phyloP scores from a whole-genome alignment of 1,140 invertebrate species.

The Eurosta solidaginis region DNA sequence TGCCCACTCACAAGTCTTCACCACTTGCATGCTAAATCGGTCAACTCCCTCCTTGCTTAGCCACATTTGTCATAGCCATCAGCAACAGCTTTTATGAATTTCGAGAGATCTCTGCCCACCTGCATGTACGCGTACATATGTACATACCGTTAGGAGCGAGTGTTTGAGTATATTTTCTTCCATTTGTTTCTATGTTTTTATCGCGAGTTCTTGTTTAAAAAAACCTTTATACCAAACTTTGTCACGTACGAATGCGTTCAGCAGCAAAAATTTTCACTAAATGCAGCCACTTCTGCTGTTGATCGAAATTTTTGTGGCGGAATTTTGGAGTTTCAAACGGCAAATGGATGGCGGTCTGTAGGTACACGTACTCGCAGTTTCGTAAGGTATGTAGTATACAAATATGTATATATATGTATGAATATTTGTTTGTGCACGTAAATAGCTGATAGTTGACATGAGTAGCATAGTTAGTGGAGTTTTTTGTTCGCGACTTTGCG shows the following conservation, averaged over 20 bases:
- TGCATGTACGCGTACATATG: not conserved
- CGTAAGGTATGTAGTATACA: too few species aligned
- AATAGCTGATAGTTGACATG: not conserved
- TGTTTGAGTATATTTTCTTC: not conserved
- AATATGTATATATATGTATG: too few species aligned
- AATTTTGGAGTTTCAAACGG: not conserved
- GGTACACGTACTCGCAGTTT: too few species aligned
- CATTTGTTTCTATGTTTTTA: not conserved
- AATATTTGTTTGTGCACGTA: not conserved
- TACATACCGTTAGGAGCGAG: not conserved
- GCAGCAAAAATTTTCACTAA: not conserved
- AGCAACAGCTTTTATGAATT: not conserved
- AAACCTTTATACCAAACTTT: not conserved
- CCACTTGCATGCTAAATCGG: too few species aligned
- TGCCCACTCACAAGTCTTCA: too few species aligned
- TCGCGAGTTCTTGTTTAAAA: not conserved
- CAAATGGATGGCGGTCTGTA: not conserved
- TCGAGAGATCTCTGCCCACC: not conserved
- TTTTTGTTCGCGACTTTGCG: not conserved
- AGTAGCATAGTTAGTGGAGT: not conserved
- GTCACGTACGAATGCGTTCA: not conserved
- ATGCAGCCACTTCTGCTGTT: not conserved
- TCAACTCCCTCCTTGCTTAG: not conserved
- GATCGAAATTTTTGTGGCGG: not conserved
- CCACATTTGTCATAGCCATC: slow-evolving; percentile 6